Conservation (phyloP, 1,140 invertebrate species). For the Wiebesia pumilae region DNA sequence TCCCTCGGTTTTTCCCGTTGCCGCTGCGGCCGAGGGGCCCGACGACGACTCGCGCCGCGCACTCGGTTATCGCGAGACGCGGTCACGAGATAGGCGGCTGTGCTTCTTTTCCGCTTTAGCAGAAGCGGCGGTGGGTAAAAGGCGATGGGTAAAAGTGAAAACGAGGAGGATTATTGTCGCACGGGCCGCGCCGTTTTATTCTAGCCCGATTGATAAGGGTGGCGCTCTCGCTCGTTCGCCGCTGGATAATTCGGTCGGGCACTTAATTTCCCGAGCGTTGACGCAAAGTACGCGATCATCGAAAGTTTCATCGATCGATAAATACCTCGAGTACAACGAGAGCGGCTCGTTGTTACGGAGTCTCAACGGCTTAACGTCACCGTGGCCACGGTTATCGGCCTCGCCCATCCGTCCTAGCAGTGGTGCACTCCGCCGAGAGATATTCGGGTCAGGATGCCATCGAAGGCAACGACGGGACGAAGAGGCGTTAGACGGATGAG, state of each 20-base stretch:
- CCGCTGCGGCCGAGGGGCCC: not conserved
- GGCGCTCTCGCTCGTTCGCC: too few species aligned
- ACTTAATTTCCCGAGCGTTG: too few species aligned
- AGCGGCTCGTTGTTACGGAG: too few species aligned
- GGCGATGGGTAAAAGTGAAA: not conserved
- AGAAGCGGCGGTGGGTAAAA: not conserved
- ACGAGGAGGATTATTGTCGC: not conserved
- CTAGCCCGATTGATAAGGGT: not conserved
- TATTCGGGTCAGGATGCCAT: not conserved
- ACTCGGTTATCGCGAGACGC: not conserved
- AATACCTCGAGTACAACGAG: too few species aligned
- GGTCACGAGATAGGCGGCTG: not conserved
- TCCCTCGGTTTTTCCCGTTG: not conserved
- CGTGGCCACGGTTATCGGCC: too few species aligned
- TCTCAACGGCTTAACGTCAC: too few species aligned
- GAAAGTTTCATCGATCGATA: too few species aligned
- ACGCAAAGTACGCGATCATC: too few species aligned
- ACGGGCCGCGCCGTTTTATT: not conserved
- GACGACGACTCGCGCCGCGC: not conserved
- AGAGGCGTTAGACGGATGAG: too few species aligned
- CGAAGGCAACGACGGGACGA: not conserved
- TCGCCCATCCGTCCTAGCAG: too few species aligned
- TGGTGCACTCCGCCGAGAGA: too few species aligned
- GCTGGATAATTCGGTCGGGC: too few species aligned
- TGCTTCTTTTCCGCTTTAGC: not conserved